Evolutionary conservation across 64 coral and sea anemone genomes (phyloP).

Genomic region (Stichodactyla mertensii): DNA sequence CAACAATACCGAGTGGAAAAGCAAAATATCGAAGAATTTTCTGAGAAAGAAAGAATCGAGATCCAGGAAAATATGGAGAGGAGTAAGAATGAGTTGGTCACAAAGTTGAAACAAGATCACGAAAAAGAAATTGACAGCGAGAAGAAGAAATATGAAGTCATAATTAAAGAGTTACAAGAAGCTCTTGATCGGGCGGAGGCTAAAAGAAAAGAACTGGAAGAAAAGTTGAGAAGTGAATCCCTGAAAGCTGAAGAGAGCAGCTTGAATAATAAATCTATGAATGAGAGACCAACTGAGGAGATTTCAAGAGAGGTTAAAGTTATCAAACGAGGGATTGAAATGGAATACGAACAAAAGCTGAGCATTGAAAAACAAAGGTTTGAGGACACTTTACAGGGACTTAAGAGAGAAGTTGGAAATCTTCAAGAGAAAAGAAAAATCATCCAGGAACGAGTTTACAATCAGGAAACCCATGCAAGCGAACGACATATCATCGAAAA

Average conservation of each 20-base stretch:
- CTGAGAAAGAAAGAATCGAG: conserved; percentile 60
- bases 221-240: conserved; percentile 16
- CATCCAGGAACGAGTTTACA: conserved; percentile 85
- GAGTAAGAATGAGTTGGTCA: conserved; percentile 63
- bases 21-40: conserved; percentile 54
- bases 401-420: conserved; percentile 59
- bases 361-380: conserved; percentile 63
- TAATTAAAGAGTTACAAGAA: conserved; percentile 49
- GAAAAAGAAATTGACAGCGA: conserved; percentile 51
- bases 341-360: conserved; percentile 81
- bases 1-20: conserved; percentile 64
- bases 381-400: conserved; percentile 76
- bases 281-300: neutral
- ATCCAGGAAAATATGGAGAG: conserved; percentile 57
- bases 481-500: conserved; percentile 78
- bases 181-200: conserved; percentile 41
- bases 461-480: conserved; percentile 50
- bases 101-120: conserved; percentile 62
- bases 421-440: conserved; percentile 84
- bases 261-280: neutral
- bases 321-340: conserved; percentile 45
- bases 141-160: conserved; percentile 43
- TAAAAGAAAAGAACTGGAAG: conserved; percentile 56
- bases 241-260: neutral
- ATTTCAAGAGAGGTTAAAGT: conserved; percentile 28